Conservation (phyloP, 2,797 vertebrate genomes). For the Ciconia nigra region DNA sequence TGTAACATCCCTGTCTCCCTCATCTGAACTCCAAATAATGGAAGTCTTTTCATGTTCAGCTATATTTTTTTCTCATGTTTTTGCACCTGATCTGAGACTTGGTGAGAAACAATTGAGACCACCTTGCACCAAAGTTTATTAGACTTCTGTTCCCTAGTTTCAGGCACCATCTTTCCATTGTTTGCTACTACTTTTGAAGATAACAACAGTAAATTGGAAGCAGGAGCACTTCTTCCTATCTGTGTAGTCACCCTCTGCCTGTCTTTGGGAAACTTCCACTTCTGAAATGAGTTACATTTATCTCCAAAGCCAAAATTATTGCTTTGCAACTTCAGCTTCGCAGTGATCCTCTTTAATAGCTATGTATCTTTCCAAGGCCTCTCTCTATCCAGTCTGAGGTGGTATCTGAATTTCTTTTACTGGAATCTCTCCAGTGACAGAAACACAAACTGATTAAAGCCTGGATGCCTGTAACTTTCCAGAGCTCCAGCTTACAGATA, state of each 20-base stretch:
- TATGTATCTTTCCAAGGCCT: not conserved
- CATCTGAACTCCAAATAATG: not conserved
- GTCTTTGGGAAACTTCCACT: not conserved
- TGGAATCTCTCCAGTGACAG: not conserved
- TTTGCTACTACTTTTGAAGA: not conserved
- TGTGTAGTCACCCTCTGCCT: not conserved
- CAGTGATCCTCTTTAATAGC: not conserved
- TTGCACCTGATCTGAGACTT: not conserved
- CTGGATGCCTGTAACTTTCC: not conserved
- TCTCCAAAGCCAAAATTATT: not conserved
- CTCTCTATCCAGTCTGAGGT: not conserved
- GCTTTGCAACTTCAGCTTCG: not conserved
- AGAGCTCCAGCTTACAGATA: not conserved
- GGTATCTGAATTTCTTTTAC: not conserved
- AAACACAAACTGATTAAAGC: not conserved
- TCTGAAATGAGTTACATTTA: not conserved
- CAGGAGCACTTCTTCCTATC: not conserved
- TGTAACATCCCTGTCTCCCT: not conserved
- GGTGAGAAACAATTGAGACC: not conserved
- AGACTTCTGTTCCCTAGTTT: not conserved
- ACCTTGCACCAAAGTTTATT: not conserved
- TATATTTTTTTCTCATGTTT: not conserved
- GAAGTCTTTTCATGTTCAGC: not conserved
- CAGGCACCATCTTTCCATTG: not conserved
- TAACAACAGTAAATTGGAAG: not conserved